Conservation (phyloP, 2,888 invertebrate genomes). For the Coecobrya sp. region DNA sequence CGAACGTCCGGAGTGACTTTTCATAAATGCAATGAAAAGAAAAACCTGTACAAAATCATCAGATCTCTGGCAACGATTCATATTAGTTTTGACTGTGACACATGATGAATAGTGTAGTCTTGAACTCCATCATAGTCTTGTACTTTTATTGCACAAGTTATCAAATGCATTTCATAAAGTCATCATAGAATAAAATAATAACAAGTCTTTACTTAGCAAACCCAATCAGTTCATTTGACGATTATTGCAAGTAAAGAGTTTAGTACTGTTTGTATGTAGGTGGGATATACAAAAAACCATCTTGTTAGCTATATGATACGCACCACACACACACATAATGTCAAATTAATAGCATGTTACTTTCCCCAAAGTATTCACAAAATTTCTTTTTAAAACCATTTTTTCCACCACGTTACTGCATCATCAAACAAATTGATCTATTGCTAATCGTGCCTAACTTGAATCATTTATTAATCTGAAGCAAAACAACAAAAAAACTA, state of each 20-base stretch:
- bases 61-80: slow-evolving; percentile 9
- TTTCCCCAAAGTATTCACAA: neutral
- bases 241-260: neutral
- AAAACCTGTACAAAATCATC: neutral
- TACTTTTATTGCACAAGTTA: slow-evolving; percentile 25
- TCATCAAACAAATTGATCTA: slow-evolving; percentile 43
- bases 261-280: slow-evolving; percentile 14
- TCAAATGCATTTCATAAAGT: neutral
- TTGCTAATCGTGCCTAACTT: slow-evolving; percentile 2
- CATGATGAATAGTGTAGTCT: slow-evolving; percentile 35
- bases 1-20: neutral
- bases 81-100: slow-evolving; percentile 17
- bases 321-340: neutral
- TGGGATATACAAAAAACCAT: neutral
- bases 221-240: slow-evolving; percentile 8
- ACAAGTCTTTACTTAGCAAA: neutral
- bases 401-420: neutral
- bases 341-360: neutral
- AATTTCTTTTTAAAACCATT: slow-evolving; percentile 17
- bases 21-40: neutral
- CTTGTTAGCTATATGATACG: neutral
- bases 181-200: neutral
- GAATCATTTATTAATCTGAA: slow-evolving; percentile 18
- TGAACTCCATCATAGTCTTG: slow-evolving; percentile 3
- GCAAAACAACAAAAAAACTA: neutral